These are phyloP conservation scores for Cheilosia vernalis DNA, from an alignment of 2,888 invertebrate genomes.

Conservation along the genomic window DNA sequence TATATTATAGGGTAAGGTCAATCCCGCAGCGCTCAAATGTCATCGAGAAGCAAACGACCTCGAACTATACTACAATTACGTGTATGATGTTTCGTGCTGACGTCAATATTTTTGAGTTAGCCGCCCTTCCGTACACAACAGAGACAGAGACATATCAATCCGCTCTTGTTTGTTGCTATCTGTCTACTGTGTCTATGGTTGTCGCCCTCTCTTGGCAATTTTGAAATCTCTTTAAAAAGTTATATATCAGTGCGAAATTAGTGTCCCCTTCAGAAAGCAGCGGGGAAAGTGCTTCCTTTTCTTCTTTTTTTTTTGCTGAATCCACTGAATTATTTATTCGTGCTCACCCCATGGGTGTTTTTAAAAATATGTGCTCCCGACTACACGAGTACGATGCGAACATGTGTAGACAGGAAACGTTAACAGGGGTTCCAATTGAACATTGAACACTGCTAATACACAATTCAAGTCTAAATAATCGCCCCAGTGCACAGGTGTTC, in stretches of 20 bases:
- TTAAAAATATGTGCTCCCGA: neutral
- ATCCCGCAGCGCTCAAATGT: neutral
- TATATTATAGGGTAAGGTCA: neutral
- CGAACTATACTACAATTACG: neutral
- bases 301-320: neutral
- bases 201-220: neutral
- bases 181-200: neutral
- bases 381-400: neutral
- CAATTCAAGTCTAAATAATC: conserved; percentile 2
- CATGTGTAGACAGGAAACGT: neutral
- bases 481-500: neutral
- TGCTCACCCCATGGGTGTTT: neutral
- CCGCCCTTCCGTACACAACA: neutral
- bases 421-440: neutral
- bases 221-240: neutral
- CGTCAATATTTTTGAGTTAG: neutral
- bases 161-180: too few relatives aligned
- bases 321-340: neutral
- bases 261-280: neutral
- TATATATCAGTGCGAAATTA: neutral
- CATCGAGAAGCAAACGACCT: neutral
- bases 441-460: neutral
- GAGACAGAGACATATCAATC: too few relatives aligned
- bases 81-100: neutral
- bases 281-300: neutral